Evolutionary conservation across 2,797 vertebrate genomes (phyloP).

Genomic region (Paedocypris micromegethes): DNA sequence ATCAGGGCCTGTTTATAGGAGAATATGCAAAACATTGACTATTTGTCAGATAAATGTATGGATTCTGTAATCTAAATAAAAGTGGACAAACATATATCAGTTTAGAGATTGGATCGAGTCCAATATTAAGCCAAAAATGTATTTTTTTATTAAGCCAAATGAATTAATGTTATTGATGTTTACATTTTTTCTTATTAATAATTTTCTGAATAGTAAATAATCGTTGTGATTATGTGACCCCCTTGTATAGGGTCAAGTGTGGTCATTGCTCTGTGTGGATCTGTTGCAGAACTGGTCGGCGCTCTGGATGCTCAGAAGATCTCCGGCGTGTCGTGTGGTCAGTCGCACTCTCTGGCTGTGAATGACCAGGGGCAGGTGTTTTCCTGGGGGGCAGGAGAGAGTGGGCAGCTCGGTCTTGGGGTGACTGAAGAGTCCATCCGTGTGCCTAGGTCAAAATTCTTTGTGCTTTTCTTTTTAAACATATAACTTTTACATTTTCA

Average conservation of each 20-base stretch:
- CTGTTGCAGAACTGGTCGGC: conserved; percentile 76
- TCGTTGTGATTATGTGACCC: not conserved
- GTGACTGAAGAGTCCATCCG: conserved; percentile 74
- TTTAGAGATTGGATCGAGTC: too few relatives aligned
- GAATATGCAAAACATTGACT: too few relatives aligned
- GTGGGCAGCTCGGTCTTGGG: conserved; percentile 87
- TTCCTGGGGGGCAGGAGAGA: conserved; percentile 86
- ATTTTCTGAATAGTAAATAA: too few relatives aligned
- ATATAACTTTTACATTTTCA: too few relatives aligned
- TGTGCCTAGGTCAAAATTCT: conserved; percentile 79
- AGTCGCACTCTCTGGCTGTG: conserved; percentile 83
- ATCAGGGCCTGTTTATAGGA: too few relatives aligned
- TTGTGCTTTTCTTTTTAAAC: not conserved
- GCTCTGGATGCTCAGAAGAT: conserved; percentile 89
- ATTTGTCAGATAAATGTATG: too few relatives aligned
- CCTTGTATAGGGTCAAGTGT: not conserved
- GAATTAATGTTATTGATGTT: too few relatives aligned
- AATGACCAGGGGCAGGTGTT: conserved; percentile 90
- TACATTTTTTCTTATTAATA: too few relatives aligned
- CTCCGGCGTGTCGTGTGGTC: conserved; percentile 81
- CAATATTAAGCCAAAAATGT: too few relatives aligned
- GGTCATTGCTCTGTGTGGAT: not conserved
- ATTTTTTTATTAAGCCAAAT: too few relatives aligned
- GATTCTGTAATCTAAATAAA: too few relatives aligned
- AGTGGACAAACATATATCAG: too few relatives aligned